Conservation (phyloP, 2,888 invertebrate species). For the Phortica magna region DNA sequence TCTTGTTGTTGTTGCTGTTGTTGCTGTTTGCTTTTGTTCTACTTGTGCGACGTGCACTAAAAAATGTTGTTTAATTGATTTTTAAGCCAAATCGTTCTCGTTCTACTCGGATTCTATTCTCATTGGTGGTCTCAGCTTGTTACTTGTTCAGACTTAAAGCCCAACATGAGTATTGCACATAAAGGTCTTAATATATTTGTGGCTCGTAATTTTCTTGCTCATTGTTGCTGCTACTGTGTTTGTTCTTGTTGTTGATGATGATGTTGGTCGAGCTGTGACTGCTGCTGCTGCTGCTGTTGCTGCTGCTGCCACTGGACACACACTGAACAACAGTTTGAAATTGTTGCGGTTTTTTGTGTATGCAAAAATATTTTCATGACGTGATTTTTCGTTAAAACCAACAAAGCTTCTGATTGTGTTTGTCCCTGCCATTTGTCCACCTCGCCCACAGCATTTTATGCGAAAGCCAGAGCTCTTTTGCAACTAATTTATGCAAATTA, state of each 20-base stretch:
- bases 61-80: conserved; percentile 70
- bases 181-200: conserved; percentile 33
- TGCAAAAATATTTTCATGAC: conserved; percentile 20
- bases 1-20: neutral
- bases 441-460: neutral
- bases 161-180: conserved; percentile 12
- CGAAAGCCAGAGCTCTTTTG: conserved; percentile 54
- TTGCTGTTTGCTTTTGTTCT: conserved; percentile 41
- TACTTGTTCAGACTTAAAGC: conserved; percentile 14
- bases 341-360: conserved; percentile 55
- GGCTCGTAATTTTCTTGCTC: conserved; percentile 50
- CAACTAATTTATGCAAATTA: conserved; percentile 71
- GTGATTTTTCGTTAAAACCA: conserved; percentile 16
- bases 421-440: neutral
- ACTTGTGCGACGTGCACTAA: conserved; percentile 31
- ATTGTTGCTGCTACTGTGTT: conserved; percentile 35
- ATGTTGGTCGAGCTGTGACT: conserved; percentile 25
- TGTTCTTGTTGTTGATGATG: conserved; percentile 42
- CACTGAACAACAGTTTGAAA: conserved; percentile 66
- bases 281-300: neutral
- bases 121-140: neutral
- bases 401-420: no score
- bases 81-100: conserved; percentile 67
- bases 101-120: neutral
- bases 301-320: conserved; percentile 8